These are phyloP conservation scores for Cotesia vestalis DNA, from an alignment of 1,140 invertebrate genomes.

Conservation along the genomic window DNA sequence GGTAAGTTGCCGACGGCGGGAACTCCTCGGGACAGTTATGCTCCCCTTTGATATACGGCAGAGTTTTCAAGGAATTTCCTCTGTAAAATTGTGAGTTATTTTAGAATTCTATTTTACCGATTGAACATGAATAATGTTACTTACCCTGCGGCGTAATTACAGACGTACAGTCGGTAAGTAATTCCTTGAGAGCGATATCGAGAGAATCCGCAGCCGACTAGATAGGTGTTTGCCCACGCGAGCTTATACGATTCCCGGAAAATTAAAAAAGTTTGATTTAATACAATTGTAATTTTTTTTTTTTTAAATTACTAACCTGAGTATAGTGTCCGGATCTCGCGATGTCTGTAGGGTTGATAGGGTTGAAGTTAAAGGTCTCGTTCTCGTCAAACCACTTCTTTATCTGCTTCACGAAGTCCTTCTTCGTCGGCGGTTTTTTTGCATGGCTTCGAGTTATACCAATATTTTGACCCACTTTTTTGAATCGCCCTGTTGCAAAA, in stretches of 20 bases:
- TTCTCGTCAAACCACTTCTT: conserved; percentile 81
- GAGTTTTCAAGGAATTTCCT: neutral
- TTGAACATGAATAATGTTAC: conserved; percentile 35
- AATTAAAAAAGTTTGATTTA: conserved; percentile 1
- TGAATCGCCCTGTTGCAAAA: conserved; percentile 63
- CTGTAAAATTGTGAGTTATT: neutral
- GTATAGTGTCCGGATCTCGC: conserved; percentile 78
- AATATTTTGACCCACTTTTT: conserved; percentile 77
- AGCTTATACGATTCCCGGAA: conserved; percentile 62
- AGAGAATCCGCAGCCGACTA: conserved; percentile 79
- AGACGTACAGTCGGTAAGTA: conserved; percentile 68
- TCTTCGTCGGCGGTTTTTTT: conserved; percentile 68
- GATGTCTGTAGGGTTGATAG: conserved; percentile 67
- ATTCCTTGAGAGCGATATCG: conserved; percentile 77
- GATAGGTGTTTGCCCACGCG: conserved; percentile 78
- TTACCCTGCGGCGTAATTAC: conserved; percentile 81
- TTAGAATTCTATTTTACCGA: no score
- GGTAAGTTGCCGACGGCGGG: neutral
- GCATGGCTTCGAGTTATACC: conserved; percentile 73
- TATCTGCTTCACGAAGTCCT: conserved; percentile 75
- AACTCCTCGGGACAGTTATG: neutral
- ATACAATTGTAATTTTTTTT: neutral
- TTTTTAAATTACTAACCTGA: conserved; percentile 65
- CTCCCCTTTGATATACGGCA: neutral
- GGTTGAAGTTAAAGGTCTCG: conserved; percentile 66